A percentile compares a stretch with the other conserved stretches of the same genome.
These are phyloP conservation scores for Knipowitschia caucasica DNA, from an alignment of 2,797 vertebrate genomes.

Conservation along the genomic window DNA sequence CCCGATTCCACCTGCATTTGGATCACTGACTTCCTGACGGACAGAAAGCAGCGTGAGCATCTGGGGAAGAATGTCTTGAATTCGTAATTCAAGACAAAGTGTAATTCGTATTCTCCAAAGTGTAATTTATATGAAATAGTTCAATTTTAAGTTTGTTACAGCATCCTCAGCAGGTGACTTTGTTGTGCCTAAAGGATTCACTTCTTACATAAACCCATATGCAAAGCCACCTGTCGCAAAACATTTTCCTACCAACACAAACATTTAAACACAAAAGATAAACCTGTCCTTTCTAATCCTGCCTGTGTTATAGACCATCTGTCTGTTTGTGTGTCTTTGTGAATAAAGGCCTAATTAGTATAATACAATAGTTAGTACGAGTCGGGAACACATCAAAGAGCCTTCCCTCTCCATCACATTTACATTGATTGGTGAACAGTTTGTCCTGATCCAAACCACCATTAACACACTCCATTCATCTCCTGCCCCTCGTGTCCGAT, in stretches of 20 bases:
- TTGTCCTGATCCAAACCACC: slow-evolving; percentile 47
- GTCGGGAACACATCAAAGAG: slow-evolving; percentile 9
- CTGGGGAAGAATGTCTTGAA: no score
- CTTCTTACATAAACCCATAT: background rate
- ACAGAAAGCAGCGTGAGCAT: no score
- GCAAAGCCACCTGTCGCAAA: background rate
- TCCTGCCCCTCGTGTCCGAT: slow-evolving; percentile 25
- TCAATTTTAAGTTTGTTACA: background rate
- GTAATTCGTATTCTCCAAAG: no score
- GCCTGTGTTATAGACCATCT: background rate
- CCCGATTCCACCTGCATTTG: no score
- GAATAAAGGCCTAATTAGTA: background rate
- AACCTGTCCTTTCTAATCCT: background rate
- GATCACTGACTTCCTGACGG: no score
- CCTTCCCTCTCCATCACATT: slow-evolving; percentile 50
- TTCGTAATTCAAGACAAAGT: no score
- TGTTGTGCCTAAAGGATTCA: background rate
- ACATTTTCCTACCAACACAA: background rate
- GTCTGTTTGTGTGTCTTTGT: background rate
- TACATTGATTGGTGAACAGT: slow-evolving; percentile 65
- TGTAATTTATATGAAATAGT: background rate
- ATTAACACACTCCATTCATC: slow-evolving; percentile 45
- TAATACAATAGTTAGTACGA: background rate
- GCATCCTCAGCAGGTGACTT: background rate
- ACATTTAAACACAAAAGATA: background rate